Base-by-base conservation (phyloP, 2,888 invertebrate species). In the Xanthia icteritia region DNA sequence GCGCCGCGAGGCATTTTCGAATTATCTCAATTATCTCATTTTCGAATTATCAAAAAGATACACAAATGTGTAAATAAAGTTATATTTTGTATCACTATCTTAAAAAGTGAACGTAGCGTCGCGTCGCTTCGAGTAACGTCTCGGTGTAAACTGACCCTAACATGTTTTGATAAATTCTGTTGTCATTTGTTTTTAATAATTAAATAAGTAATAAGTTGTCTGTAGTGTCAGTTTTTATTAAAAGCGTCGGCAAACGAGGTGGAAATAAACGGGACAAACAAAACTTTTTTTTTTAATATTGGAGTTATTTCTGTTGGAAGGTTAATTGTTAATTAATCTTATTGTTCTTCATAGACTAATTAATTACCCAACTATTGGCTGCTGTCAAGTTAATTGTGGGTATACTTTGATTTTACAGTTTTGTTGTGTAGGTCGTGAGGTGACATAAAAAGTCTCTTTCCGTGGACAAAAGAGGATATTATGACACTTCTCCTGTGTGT, bases 151-250 rank as follows among this genome's bases (percentile, higher is more conserved):
- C n/a, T n/a, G n/a, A n/a, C n/a, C n/a, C n/a, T n/a, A n/a, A 2
- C 39, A 36, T 58, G n/a, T 71, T 48, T 15, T 48, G n/a, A 58
- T 17, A 23, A 23, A 70, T 31, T 36, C 23, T 27, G 54, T 42
- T 36, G 54, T 61, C 77, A 77, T 76, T 58, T 76, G 17, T 65
- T 42, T 77, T 17, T 31, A 31, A n/a, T 77, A 36, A 77, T 76
- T 39, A 42, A 39, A 9, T 39, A n/a, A n/a, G n/a, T n/a, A 68
- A 69, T 79, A 42, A 54, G 45, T 36, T 45, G 64, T 65, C 45
- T 13, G 54, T 39, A 31, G 23, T 69, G 63, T 58, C 81, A 42
- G 48, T 20, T 79, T 54, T 20, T 54, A 36, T 68, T 54, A 71
- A 54, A 23, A 61, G 27, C 27, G 27, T 31, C 13, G 27, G 27